These are phyloP conservation scores for Bedellia somnulentella DNA, from an alignment of 2,888 invertebrate species.

Conservation along the genomic window DNA sequence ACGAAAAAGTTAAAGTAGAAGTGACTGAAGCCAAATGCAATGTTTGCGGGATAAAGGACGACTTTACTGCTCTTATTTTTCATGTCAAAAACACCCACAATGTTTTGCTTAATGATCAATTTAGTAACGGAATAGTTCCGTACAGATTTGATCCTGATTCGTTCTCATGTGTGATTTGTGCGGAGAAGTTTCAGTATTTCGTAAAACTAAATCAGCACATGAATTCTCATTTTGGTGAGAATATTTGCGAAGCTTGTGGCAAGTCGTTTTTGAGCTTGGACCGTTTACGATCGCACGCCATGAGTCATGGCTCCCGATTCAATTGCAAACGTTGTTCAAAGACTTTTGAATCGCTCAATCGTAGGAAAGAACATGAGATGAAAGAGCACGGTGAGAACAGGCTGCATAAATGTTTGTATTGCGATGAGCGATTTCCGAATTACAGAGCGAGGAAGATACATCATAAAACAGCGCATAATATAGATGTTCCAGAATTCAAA, in stretches of 20 bases:
- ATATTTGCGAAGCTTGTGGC: constrained; percentile 41
- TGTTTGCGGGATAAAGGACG: constrained; percentile 18
- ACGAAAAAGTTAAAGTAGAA: constrained; percentile 46
- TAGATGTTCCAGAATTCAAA: constrained; percentile 21
- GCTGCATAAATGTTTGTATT: constrained; percentile 28
- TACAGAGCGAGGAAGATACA: constrained; percentile 30
- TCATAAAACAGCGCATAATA: constrained; percentile 21
- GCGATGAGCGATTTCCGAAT: constrained; percentile 28
- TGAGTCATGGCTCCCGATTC: constrained; percentile 28
- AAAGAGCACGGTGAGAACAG: constrained; percentile 26
- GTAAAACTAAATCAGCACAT: constrained; percentile 45
- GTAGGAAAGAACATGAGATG: constrained; percentile 25
- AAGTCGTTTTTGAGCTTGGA: constrained; percentile 38
- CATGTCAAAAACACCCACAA: constrained; percentile 26
- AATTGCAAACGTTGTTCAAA: constrained; percentile 28
- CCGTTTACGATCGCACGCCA: constrained; percentile 28
- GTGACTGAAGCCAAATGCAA: constrained; percentile 23
- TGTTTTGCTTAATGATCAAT: constrained; percentile 21
- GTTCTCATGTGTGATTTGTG: constrained; percentile 32
- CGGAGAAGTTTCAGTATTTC: constrained; percentile 32
- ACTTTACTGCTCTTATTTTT: constrained; percentile 19
- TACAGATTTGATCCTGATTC: constrained; percentile 22
- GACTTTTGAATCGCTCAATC: constrained; percentile 27
- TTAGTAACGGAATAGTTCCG: constrained; percentile 32
- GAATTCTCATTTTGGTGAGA: constrained; percentile 38